Base-by-base conservation (phyloP, 2,113 vertebrate genomes). In the Paramormyrops kingsleyae region DNA sequence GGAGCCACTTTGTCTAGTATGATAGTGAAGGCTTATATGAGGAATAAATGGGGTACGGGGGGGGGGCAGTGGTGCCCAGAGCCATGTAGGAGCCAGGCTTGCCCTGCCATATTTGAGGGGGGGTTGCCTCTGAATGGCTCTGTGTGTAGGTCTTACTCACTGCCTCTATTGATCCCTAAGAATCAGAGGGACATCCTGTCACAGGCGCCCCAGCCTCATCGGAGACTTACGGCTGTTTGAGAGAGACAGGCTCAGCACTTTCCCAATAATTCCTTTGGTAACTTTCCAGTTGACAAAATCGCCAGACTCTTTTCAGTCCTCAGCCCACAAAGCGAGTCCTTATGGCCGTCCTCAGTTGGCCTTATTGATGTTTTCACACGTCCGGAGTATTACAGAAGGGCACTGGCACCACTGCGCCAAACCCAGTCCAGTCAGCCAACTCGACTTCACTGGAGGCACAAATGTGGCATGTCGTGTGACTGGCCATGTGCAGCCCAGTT, bases 91-190 rank as follows among this genome's bases (percentile, higher is more conserved):
- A 93, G 92, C 92, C 91, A 92, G 91, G 89, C 92, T 91, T 89
- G 91, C 24, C 87, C 85, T 91, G 92, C 91, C 94, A 95, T 93
- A 93, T n/a, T 59, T n/a, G 24, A 24, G 9, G 56, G 6, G 35
- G 52, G 93, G 93, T 92, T 91, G 89, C 90, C 90, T 84, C 90
- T 95, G 94, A 95, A 95, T 95, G 92, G 88, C 91, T 91, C 91
- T 93, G 90, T 93, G 91, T 94, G 90, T 90, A 88, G 91, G 53
- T 15, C 53, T 66, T n/a, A 10, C 35, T 62, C 87, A 66, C 87
- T 62, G 87, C 87, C 35, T 42, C 56, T 27, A 62, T 88, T 88
- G 87, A 88, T 66, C 27, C 35, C 56, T 31, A n/a, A 24, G 35
- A 62, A 56, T 52, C 46, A 87, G n/a, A 87, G 85, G 21, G 49